Percentiles rank a stretch among this genome's conserved stretches.
Evolutionary conservation across 2,113 vertebrate species (phyloP).

Genomic region (Sphyrna mokarran): DNA sequence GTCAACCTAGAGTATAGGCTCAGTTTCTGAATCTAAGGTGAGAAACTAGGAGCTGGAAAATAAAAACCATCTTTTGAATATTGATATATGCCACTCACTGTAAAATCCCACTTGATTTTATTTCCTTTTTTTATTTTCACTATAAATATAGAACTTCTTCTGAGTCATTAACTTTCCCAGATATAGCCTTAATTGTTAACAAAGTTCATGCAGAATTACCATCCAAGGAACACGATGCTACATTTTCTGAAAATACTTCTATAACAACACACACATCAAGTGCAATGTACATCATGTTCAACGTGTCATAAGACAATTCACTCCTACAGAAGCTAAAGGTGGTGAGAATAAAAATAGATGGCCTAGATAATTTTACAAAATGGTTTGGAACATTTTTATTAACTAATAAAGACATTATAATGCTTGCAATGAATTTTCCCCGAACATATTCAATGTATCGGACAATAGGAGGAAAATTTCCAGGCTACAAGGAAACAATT

Average conservation of each 20-base stretch:
- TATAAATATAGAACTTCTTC: not conserved
- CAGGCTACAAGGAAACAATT: not conserved
- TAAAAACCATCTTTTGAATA: not conserved
- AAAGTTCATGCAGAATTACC: not conserved
- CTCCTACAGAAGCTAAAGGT: not conserved
- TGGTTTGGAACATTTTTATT: not conserved
- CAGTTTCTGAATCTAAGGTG: not conserved
- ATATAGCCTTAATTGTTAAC: not conserved
- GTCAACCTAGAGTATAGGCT: not conserved
- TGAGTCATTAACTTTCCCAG: not conserved
- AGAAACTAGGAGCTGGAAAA: not conserved
- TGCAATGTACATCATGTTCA: not conserved
- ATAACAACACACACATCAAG: not conserved
- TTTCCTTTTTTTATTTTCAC: not conserved
- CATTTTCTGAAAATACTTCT: not conserved
- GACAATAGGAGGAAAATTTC: not conserved
- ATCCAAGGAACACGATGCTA: not conserved
- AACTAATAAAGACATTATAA: not conserved
- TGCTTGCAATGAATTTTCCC: not conserved
- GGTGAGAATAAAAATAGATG: not conserved
- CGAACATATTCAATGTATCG: not conserved
- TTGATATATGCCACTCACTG: not conserved
- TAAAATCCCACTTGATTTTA: not conserved
- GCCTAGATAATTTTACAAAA: not conserved
- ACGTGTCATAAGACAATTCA: not conserved